Conservation (phyloP, 2,113 vertebrate species). For the Clarias magur region DNA sequence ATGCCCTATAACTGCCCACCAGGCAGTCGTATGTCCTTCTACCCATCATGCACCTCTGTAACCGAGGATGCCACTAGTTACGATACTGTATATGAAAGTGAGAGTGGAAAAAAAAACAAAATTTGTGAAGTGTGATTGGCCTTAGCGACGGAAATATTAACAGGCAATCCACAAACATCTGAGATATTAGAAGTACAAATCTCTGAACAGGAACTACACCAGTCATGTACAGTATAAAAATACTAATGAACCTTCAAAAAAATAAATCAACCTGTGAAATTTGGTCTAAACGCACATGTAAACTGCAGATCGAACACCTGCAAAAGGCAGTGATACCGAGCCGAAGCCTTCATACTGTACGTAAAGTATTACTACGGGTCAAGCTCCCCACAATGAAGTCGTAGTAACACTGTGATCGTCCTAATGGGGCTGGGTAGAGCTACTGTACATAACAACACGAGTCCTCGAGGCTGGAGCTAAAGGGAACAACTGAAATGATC, state of each 20-base stretch:
- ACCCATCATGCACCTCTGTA: not conserved
- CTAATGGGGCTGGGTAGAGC: not conserved
- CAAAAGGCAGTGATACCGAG: conserved; percentile 46
- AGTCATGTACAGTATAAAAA: conserved; percentile 62
- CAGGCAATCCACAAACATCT: conserved; percentile 29
- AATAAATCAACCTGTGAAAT: conserved; percentile 58
- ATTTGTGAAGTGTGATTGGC: not conserved
- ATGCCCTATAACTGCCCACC: not conserved
- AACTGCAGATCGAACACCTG: conserved; percentile 34
- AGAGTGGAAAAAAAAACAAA: not conserved
- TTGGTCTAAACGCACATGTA: conserved; percentile 45
- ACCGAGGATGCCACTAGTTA: not conserved
- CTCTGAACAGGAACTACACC: conserved; percentile 37
- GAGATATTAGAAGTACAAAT: conserved; percentile 33
- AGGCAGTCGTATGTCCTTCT: not conserved
- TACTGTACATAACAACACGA: not conserved
- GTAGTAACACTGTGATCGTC: not conserved
- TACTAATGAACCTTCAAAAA: conserved; percentile 66
- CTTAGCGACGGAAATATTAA: not conserved
- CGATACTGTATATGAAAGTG: not conserved
- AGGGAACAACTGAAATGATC: not conserved
- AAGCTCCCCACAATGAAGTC: not conserved
- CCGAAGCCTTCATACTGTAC: not conserved
- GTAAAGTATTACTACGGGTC: not conserved
- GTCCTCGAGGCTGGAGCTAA: conserved; percentile 6